A percentile compares a stretch with the other conserved stretches of the same genome.
Conservation (phyloP, 2,888 invertebrate genomes). For the Dicyrtomina minuta region DNA sequence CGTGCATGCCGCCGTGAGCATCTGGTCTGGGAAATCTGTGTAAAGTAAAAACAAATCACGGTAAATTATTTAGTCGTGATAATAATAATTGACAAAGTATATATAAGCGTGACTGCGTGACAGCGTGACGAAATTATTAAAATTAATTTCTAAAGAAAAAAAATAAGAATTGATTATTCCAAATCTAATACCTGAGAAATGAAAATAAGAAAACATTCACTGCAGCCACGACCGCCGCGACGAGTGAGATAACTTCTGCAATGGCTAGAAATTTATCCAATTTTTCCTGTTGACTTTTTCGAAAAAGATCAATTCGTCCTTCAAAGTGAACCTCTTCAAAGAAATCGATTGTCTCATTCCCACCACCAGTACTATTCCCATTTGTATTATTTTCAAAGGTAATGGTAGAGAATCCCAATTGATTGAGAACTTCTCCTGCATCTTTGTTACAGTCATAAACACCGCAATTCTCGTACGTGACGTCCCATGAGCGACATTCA, state of each 20-base stretch:
- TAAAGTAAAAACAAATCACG: too few relatives aligned
- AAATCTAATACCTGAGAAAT: not conserved
- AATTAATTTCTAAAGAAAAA: too few relatives aligned
- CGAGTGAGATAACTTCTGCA: not conserved
- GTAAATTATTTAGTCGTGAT: too few relatives aligned
- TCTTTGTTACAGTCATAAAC: not conserved
- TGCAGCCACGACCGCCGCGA: not conserved
- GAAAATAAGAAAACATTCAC: constrained; percentile 9
- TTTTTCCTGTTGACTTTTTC: not conserved
- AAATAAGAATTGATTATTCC: not conserved
- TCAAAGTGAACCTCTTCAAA: not conserved
- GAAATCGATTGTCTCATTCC: not conserved
- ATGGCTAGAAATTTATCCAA: not conserved
- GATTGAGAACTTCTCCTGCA: not conserved
- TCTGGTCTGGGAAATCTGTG: too few relatives aligned
- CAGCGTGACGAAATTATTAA: too few relatives aligned
- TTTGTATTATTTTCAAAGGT: too few relatives aligned
- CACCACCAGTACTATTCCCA: not conserved
- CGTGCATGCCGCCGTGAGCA: too few relatives aligned
- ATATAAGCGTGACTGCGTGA: too few relatives aligned
- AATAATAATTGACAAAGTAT: too few relatives aligned
- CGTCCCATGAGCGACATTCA: constrained; percentile 9
- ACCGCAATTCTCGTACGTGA: constrained; percentile 5
- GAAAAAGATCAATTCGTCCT: not conserved
- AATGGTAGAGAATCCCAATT: not conserved